phyloP scores from a whole-genome alignment of 1,140 invertebrate genomes.

The Glomeris maerens region DNA sequence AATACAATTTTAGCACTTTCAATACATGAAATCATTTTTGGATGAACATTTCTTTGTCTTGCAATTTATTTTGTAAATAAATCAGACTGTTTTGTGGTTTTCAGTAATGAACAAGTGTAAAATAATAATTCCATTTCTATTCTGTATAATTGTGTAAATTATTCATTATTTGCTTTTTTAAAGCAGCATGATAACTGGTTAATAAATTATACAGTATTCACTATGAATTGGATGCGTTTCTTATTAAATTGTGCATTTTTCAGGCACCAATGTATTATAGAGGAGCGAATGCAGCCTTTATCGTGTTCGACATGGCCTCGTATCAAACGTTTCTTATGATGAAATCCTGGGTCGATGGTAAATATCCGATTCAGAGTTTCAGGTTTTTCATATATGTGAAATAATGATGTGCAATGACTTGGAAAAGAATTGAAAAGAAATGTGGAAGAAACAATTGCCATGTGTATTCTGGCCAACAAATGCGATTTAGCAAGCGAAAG shows the following conservation, averaged over 20 bases:
- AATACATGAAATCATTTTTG: too few relatives aligned
- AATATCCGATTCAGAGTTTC: too few relatives aligned
- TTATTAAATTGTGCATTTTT: conserved; percentile 7
- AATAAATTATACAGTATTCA: too few relatives aligned
- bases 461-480: conserved; percentile 33
- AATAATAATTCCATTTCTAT: too few relatives aligned
- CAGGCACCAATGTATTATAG: conserved; percentile 34
- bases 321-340: conserved; percentile 30
- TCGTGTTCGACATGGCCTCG: conserved; percentile 30
- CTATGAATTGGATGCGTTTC: not conserved
- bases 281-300: conserved; percentile 30
- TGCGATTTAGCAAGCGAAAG: conserved; percentile 26
- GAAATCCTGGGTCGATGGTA: conserved; percentile 33
- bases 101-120: too few relatives aligned
- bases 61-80: too few relatives aligned
- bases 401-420: not conserved
- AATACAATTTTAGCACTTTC: too few relatives aligned
- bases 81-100: too few relatives aligned
- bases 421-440: conserved; percentile 29
- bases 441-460: conserved; percentile 27
- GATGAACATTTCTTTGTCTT: too few relatives aligned
- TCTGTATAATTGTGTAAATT: too few relatives aligned
- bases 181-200: too few relatives aligned
- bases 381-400: not conserved
- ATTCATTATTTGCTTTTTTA: not conserved